Evolutionary conservation across 2,888 invertebrate genomes (phyloP).

Genomic region (Masnerella sp.): DNA sequence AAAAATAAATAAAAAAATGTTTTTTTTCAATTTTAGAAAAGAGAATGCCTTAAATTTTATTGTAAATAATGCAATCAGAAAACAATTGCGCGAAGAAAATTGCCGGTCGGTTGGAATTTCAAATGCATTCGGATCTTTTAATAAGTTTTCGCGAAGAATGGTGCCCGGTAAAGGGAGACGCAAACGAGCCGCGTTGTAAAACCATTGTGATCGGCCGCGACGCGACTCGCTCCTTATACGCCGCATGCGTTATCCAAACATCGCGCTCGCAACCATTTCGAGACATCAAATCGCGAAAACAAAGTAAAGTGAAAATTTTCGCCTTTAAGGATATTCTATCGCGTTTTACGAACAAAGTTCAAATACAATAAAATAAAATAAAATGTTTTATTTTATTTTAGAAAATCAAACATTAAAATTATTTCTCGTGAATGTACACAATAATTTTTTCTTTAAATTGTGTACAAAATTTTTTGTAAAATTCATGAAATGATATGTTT

Average conservation of each 20-base stretch:
- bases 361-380: no score
- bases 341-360: no score
- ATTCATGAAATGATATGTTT: no score
- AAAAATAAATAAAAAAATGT: no score
- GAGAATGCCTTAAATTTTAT: no score
- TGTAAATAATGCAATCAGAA: slow-evolving; percentile 31
- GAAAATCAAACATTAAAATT: no score
- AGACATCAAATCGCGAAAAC: slow-evolving; percentile 14
- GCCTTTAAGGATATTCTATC: slow-evolving; percentile 8
- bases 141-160: slow-evolving; percentile 42
- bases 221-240: slow-evolving; percentile 63
- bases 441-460: no score
- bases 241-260: slow-evolving; percentile 59
- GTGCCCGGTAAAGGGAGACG: slow-evolving; percentile 33
- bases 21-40: no score
- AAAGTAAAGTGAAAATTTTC: slow-evolving; percentile 13
- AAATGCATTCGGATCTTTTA: slow-evolving; percentile 44
- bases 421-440: no score
- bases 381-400: no score
- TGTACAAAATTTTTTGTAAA: no score
- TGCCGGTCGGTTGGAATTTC: slow-evolving; percentile 20
- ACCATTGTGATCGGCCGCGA: slow-evolving; percentile 61
- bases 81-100: slow-evolving; percentile 29
- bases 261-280: slow-evolving; percentile 41
- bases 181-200: slow-evolving; percentile 45